phyloP scores from a whole-genome alignment of 1,140 invertebrate genomes.

The Wiebesia pumilae region DNA sequence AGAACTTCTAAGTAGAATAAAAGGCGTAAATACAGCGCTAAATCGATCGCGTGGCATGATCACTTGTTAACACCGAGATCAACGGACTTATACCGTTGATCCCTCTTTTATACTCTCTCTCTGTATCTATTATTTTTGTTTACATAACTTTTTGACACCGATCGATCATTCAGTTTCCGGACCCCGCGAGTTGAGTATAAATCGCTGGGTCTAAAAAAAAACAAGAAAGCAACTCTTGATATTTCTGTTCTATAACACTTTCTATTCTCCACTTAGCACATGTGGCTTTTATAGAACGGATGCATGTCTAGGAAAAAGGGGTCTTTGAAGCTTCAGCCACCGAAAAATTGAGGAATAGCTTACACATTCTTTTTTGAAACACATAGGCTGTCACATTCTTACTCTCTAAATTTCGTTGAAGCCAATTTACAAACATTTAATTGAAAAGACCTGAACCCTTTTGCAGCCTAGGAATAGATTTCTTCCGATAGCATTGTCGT shows the following conservation, averaged over 20 bases:
- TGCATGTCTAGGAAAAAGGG: background rate
- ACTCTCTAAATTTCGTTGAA: background rate
- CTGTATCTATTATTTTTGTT: background rate
- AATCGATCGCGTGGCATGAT: conserved; percentile 10
- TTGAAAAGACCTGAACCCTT: conserved; percentile 59
- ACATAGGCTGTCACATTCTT: background rate
- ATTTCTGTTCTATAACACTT: conserved; percentile 69
- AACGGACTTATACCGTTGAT: background rate
- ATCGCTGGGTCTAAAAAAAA: background rate
- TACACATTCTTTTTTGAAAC: conserved; percentile 21
- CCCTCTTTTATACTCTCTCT: conserved; percentile 23
- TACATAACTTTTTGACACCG: conserved; percentile 41
- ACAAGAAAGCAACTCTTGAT: conserved; percentile 59
- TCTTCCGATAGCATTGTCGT: conserved; percentile 68
- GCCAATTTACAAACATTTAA: conserved; percentile 63
- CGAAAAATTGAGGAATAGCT: background rate
- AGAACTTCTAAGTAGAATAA: background rate
- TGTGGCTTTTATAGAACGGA: conserved; percentile 52
- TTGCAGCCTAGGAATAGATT: conserved; percentile 58
- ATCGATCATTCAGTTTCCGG: conserved; percentile 48
- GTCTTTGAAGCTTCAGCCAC: background rate
- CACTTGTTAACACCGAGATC: conserved; percentile 17
- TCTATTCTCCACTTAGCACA: conserved; percentile 58
- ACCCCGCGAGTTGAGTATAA: background rate
- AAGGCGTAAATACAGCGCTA: background rate